These are phyloP conservation scores for Menidia menidia DNA, from an alignment of 2,797 vertebrate species.

Conservation along the genomic window DNA sequence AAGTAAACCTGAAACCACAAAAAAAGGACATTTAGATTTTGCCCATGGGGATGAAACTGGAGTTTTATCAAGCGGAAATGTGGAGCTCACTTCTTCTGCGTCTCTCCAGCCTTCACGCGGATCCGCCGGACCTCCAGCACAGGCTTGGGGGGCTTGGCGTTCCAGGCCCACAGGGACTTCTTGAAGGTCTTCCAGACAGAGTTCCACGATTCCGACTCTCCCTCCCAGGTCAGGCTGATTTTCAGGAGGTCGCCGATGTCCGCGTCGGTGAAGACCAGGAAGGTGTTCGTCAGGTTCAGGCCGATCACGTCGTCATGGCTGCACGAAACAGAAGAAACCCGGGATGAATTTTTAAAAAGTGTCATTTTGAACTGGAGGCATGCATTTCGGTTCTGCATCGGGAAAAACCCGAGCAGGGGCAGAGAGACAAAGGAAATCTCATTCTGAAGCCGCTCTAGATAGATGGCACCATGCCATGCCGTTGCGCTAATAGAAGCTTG, in stretches of 20 bases:
- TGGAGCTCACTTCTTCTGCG: constrained; percentile 90
- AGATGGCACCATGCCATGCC: neutral
- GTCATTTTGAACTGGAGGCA: no score
- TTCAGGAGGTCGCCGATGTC: constrained; percentile 92
- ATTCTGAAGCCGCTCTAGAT: no score
- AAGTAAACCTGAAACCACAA: constrained; percentile 83
- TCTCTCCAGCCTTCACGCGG: constrained; percentile 93
- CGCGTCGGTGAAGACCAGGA: constrained; percentile 92
- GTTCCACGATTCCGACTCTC: constrained; percentile 80
- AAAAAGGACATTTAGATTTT: neutral
- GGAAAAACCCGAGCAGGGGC: neutral
- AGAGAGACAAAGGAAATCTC: no score
- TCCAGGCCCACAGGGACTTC: constrained; percentile 78
- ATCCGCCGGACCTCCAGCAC: constrained; percentile 89
- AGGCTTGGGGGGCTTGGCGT: constrained; percentile 36
- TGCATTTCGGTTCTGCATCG: no score
- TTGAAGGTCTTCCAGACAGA: constrained; percentile 86
- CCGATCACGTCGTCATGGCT: constrained; percentile 85
- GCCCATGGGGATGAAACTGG: neutral
- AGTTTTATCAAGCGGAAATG: no score
- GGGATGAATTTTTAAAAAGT: neutral
- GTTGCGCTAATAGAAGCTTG: neutral
- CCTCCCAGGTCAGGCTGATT: constrained; percentile 91
- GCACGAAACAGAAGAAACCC: neutral
- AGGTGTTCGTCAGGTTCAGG: constrained; percentile 93